Base-by-base conservation (phyloP, 2,113 vertebrate genomes). In the Malurus elegans region DNA sequence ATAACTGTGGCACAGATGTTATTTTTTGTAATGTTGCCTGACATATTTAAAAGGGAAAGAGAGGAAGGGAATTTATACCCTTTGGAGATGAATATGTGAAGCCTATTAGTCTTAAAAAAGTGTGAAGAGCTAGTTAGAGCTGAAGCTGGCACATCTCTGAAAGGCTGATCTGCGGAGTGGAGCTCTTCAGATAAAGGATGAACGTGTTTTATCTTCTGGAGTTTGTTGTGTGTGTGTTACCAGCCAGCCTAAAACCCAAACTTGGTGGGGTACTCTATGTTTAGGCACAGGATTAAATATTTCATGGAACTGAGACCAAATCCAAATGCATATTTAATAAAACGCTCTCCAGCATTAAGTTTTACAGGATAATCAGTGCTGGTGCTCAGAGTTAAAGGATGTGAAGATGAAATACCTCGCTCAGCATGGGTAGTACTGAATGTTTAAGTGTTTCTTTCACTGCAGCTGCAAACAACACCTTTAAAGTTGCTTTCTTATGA, bases 101-200 rank as follows among this genome's bases (percentile, higher is more conserved):
- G 90, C 81, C 92, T 80, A 56, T 96, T 96, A 94, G 93, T 88
- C 88, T 93, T 94, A n/a, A 92, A 93, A 93, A 96, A 96, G 81
- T 88, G 94, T 95, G 90, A 96, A 96, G 94, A 94, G 90, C 92
- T 94, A 86, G 85, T 95, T 91, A 96, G 88, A 83, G 92, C 87
- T 2, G 9, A 47, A 92, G 92, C 87, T 93, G 92, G 93, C 71
- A 36, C 64, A 18, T 51, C 81, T 92, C 81, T 94, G 88, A 85
- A 80, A 80, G 82, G 90, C 93, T 90, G 56, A 69, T 83, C 74
- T 64, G 85, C 38, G 23, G 67, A 93, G 64, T 76, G 71, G 34
- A 92, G 86, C 93, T 85, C 84, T 92, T 82, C 80, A 84, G 78
- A 50, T 87, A 50, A 70, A 80, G 88, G 19, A 40, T 25, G 32